Evolutionary conservation across 92 coral and sea anemone genomes (phyloP), one percentile per base, ranked within the genome.

Genomic region (Chrysogorgia sp.): DNA sequence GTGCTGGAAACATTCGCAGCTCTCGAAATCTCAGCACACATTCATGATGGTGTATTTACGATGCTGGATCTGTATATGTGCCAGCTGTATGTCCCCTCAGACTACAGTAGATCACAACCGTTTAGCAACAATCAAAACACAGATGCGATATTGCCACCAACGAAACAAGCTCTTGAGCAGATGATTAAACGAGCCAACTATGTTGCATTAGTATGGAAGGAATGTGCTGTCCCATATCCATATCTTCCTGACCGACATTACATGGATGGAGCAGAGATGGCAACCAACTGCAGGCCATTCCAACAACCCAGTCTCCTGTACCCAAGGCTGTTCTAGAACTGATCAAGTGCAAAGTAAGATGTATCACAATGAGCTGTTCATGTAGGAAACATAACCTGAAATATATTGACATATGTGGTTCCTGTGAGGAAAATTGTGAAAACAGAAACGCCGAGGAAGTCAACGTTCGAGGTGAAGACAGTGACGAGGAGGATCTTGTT

Each of bases 261-360:
- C 84, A 81, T 58, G 60, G 60, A 53, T 85, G 85, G 88, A 15
- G 35, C 29, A 63, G 62, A 79, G 77, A 80, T 62, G 88, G 41
- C 2, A 37, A 80, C 21, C 40, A 66, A 65, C 70, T 85, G 57
- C 89, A 72, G 76, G 28, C 86, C 61, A 34, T 87, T 29, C 81
- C 86, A 80, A 35, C 83, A 35, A 75, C 79, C 28, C 91, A 83
- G 0, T 86, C 22, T 13, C 88, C 81, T 58, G 90, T 86, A 87
- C 87, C 82, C 20, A 83, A 69, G 64, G 85, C 85, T 70, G 88
- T 88, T 15, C 70, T 88, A 43, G 80, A 88, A 56, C 72, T 88
- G 75, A 45, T 88, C 40, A 84, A 74, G 55, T 80, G 88, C 20
- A 88, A 47, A 75, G 83, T 83, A 62, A 83, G 17, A 14, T 87